Conservation (phyloP, 1,140 invertebrate genomes). For the Portunus trituberculatus region DNA sequence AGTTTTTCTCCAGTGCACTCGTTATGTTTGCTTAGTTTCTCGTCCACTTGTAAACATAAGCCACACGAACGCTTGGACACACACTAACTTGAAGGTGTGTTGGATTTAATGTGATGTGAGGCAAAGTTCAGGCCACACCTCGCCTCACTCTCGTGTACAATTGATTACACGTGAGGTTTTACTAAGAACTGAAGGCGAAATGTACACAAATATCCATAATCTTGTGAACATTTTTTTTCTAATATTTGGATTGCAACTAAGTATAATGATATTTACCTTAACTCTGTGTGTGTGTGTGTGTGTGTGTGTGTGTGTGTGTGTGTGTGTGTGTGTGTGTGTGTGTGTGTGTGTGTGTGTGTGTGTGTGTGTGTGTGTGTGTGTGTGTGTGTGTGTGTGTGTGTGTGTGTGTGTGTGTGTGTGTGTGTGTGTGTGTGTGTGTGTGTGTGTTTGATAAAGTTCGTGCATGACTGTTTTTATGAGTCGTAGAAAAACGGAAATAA, state of each 20-base stretch:
- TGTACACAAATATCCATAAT: neutral
- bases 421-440: slow-evolving; percentile 11
- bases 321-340: neutral
- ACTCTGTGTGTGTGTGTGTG: neutral
- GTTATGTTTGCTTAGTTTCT: neutral
- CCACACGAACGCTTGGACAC: too few relatives aligned
- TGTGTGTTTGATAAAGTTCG: neutral
- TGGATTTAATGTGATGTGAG: too few relatives aligned
- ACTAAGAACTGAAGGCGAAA: neutral
- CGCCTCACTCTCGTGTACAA: neutral
- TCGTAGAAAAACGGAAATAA: neutral
- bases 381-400: too few relatives aligned
- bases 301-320: neutral
- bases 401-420: neutral
- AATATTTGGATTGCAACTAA: too few relatives aligned
- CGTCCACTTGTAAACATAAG: neutral
- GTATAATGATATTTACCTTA: neutral
- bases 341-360: slow-evolving; percentile 2
- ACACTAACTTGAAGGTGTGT: too few relatives aligned
- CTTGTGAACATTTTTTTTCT: neutral
- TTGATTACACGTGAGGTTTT: neutral
- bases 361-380: neutral
- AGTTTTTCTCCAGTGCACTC: neutral
- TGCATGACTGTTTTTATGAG: neutral
- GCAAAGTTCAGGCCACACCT: neutral